A percentile compares a stretch with the other conserved stretches of the same genome.
Evolutionary conservation across 1,140 invertebrate genomes (phyloP).

Genomic region (Parapsyche elsis): DNA sequence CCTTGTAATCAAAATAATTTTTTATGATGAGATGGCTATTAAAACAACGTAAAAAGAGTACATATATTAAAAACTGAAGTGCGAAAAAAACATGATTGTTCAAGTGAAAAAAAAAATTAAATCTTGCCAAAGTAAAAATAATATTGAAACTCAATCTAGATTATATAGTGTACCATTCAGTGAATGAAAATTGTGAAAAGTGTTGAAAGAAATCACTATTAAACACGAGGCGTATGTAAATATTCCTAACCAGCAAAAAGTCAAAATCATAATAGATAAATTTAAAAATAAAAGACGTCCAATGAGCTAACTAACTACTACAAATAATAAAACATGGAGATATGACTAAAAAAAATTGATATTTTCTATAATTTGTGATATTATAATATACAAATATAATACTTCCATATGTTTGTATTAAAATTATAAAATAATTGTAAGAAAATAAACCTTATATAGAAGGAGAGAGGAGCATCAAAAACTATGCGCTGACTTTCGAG

Average conservation of each 20-base stretch:
- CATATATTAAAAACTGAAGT: constrained; percentile 10
- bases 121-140: neutral
- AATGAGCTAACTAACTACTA: neutral
- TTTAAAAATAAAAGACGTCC: neutral
- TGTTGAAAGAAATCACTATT: neutral
- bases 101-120: neutral
- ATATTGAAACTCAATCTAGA: neutral
- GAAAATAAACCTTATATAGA: too few relatives aligned
- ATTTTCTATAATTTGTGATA: constrained; percentile 3
- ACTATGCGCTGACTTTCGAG: too few relatives aligned
- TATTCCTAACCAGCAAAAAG: neutral
- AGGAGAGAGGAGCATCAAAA: too few relatives aligned
- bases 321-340: neutral
- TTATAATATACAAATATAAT: neutral
- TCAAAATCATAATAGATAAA: neutral
- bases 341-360: neutral
- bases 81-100: neutral
- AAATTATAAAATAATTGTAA: too few relatives aligned
- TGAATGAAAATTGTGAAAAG: neutral
- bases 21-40: constrained; percentile 54
- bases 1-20: constrained; percentile 43
- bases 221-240: neutral
- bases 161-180: neutral
- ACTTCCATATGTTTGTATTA: neutral
- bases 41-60: constrained; percentile 51